Evolutionary conservation across 2,888 invertebrate species (phyloP), one percentile per base, ranked within the genome.

Genomic region (Epiblema foenella): DNA sequence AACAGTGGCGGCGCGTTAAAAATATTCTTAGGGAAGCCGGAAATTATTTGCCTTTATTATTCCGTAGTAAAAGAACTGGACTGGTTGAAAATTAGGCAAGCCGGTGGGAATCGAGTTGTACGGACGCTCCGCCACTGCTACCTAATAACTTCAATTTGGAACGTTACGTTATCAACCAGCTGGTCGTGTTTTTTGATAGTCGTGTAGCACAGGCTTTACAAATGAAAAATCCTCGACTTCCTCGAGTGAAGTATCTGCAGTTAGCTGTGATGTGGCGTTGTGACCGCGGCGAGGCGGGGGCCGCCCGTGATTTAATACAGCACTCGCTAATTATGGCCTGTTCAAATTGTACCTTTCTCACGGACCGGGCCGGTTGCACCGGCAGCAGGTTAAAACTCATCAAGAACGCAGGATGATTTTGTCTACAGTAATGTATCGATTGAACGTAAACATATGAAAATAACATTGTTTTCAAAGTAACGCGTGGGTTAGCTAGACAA

Each of bases 331-430:
- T 93, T 93, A 91, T 89, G 91, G 89, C 90, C 89, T 92, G 92
- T 91, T 91, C 91, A 93, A 93, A 92, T 91, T 92, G 90, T 91
- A 89, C 83, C 91, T 91, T 93, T 93, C 93, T 91, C 93, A 92
- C 90, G 90, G 88, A 79, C 81, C 68, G 73, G 81, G 81, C 84
- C 78, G 83, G 81, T 81, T 79, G 76, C 77, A 83, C 80, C 64
- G 68, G 73, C 49, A 62, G 64, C 75, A 56, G 74, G 73, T 75
- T 71, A 49, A 67, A 68, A 39, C 56, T 24, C 15, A 46, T 10
- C 60, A n/a, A 20, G 39, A 39, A 20, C 3, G 5, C 15, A 51
- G 33, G 17, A 24, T 24, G n/a, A 29, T 15, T 54, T 24, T 11
- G 3, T 29, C 8, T 15, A 29, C 54, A n/a, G 15, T 24, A 24